phyloP scores from a whole-genome alignment of 2,113 vertebrate genomes.

The Chiloscyllium plagiosum region DNA sequence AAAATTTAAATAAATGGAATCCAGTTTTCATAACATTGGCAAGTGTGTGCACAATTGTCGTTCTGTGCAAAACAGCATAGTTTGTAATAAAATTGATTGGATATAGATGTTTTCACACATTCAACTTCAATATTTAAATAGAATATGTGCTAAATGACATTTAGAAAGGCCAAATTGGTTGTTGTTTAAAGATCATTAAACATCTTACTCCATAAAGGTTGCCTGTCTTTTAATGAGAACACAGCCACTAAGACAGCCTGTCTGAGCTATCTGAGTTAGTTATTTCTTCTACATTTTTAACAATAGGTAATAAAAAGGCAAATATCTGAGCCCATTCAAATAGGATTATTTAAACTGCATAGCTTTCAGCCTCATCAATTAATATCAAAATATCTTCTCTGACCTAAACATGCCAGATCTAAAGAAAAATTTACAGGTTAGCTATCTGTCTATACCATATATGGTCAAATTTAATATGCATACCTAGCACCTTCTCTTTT shows the following conservation, averaged over 20 bases:
- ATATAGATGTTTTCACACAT: not conserved
- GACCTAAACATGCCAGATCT: not conserved
- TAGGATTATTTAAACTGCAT: not conserved
- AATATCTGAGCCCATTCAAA: not conserved
- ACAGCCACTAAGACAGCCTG: not conserved
- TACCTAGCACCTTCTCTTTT: not conserved
- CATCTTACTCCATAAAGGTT: not conserved
- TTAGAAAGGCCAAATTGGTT: conserved; percentile 27
- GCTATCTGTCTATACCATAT: not conserved
- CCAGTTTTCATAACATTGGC: not conserved
- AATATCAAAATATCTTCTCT: not conserved
- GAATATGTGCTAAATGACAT: not conserved
- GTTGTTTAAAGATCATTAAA: not conserved
- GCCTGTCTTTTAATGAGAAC: conserved; percentile 5
- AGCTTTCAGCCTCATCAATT: not conserved
- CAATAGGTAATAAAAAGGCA: not conserved
- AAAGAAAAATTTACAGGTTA: not conserved
- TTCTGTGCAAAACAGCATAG: not conserved
- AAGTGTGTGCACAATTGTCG: not conserved
- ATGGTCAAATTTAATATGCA: not conserved
- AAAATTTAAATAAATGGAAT: not conserved
- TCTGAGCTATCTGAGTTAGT: not conserved
- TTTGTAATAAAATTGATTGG: not conserved
- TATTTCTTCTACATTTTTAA: not conserved
- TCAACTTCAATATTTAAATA: not conserved